These are phyloP conservation scores for Coleophora deauratella DNA, from an alignment of 2,888 invertebrate genomes.

Conservation along the genomic window DNA sequence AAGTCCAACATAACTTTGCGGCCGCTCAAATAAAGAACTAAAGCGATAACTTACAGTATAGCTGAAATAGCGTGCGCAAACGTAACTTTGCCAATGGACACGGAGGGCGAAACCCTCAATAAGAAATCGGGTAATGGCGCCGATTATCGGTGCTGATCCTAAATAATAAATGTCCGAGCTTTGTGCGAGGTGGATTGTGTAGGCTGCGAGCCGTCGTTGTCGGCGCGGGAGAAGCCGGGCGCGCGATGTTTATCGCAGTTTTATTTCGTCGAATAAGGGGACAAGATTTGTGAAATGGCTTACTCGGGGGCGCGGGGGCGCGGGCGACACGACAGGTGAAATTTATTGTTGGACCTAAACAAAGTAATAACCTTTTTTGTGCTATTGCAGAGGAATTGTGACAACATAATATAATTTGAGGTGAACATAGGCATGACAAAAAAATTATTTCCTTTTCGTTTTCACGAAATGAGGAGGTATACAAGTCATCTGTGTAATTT, in stretches of 20 bases:
- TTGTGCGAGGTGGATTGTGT: constrained; percentile 25
- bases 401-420: too few species aligned
- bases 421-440: too few species aligned
- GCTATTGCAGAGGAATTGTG: too few species aligned
- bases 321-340: constrained; percentile 1
- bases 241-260: constrained; percentile 17
- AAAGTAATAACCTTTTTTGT: too few species aligned
- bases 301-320: neutral
- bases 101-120: constrained; percentile 29
- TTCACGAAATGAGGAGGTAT: too few species aligned
- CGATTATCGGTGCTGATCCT: constrained; percentile 50
- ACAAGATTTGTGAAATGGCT: constrained; percentile 4
- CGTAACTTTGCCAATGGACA: constrained; percentile 14
- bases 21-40: constrained; percentile 15
- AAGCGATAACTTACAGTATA: neutral
- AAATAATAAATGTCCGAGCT: constrained; percentile 48
- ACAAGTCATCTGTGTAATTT: too few species aligned
- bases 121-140: constrained; percentile 42
- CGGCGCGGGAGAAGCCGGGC: constrained; percentile 10
- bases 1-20: neutral
- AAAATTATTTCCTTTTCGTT: too few species aligned
- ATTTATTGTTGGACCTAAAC: neutral
- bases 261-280: constrained; percentile 4
- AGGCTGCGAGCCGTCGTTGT: constrained; percentile 18
- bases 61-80: neutral